Percentiles rank a stretch among this genome's conserved stretches.
Conservation (phyloP, 2,113 vertebrate genomes). For the Triplophysa dalaica region DNA sequence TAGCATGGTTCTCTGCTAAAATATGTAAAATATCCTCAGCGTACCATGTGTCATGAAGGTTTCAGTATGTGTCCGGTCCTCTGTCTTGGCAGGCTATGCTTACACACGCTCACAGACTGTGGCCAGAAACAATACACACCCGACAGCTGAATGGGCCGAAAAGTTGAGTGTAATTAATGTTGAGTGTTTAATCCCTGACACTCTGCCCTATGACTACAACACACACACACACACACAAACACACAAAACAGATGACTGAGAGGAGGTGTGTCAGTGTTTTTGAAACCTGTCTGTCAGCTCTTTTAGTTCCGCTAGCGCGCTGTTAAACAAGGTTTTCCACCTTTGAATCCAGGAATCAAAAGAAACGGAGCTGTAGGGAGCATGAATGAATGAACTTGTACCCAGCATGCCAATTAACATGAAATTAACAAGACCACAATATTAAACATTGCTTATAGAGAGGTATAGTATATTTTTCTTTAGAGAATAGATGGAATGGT, state of each 20-base stretch:
- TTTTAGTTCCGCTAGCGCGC: constrained; percentile 51
- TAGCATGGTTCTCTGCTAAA: too few species aligned
- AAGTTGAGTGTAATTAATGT: constrained; percentile 75
- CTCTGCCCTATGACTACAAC: constrained; percentile 27
- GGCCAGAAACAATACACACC: constrained; percentile 67
- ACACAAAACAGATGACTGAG: constrained; percentile 28
- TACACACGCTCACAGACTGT: constrained; percentile 16
- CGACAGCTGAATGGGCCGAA: constrained; percentile 78
- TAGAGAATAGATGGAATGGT: too few species aligned
- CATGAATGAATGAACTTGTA: neutral
- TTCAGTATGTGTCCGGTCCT: constrained; percentile 15
- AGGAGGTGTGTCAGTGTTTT: neutral
- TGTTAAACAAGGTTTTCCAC: constrained; percentile 69
- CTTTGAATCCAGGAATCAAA: neutral
- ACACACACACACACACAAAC: neutral
- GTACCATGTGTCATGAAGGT: neutral
- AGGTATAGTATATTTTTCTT: too few species aligned
- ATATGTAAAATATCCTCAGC: neutral
- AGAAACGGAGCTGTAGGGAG: constrained; percentile 31
- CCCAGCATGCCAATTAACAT: neutral
- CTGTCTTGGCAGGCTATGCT: neutral
- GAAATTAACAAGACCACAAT: neutral
- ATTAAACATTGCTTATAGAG: neutral
- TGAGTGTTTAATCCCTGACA: constrained; percentile 68
- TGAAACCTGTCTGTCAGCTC: constrained; percentile 61